Conservation (phyloP, 2,888 invertebrate species). For the Agrilus mali region DNA sequence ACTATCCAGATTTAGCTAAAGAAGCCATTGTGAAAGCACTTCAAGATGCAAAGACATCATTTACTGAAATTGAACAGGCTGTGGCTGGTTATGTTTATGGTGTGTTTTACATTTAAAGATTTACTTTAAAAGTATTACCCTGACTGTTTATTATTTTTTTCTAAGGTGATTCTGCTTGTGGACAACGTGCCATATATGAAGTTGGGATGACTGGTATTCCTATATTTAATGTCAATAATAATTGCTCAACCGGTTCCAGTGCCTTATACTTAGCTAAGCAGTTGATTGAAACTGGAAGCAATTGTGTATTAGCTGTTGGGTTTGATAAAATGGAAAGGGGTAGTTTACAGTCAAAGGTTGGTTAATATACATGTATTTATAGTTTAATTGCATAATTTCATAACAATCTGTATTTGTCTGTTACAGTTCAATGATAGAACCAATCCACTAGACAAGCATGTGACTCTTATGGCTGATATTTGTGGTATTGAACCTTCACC, state of each 20-base stretch:
- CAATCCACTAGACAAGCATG: constrained; percentile 81
- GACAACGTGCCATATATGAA: constrained; percentile 89
- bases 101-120: constrained; percentile 21
- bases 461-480: constrained; percentile 71
- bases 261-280: constrained; percentile 86
- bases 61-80: constrained; percentile 74
- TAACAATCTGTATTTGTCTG: constrained; percentile 4
- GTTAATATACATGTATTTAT: not conserved
- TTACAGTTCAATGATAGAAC: constrained; percentile 63
- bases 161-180: constrained; percentile 81
- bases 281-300: constrained; percentile 78
- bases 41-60: constrained; percentile 65
- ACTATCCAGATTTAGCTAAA: constrained; percentile 91
- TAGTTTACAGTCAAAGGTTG: constrained; percentile 63
- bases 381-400: not conserved
- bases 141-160: constrained; percentile 6
- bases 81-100: constrained; percentile 88
- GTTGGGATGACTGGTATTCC: constrained; percentile 95
- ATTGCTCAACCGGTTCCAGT: constrained; percentile 93
- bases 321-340: constrained; percentile 98
- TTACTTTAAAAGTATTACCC: not conserved
- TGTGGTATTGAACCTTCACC: constrained; percentile 74
- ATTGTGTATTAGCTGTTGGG: constrained; percentile 85
- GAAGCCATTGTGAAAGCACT: constrained; percentile 86
- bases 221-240: constrained; percentile 96